Evolutionary conservation across 2,797 vertebrate species (phyloP), one percentile per base, ranked within the genome.

Genomic region (Sparidentex hasta): DNA sequence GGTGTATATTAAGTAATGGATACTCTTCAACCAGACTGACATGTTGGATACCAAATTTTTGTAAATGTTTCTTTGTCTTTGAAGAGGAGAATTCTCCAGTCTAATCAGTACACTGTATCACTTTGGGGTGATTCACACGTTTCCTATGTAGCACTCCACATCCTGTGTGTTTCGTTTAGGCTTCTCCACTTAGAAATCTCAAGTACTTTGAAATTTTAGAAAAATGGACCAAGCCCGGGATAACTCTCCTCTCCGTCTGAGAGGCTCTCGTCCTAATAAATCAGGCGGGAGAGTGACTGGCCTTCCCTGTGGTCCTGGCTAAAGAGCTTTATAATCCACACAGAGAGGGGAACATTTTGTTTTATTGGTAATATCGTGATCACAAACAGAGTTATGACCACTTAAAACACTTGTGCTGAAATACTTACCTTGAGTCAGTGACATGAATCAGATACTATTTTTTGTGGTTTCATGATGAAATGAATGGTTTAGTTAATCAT

Each of bases 1-100:
- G 85, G 90, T 84, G 89, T 90, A 73, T 87, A 81, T 90, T 90
- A 88, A 86, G 88, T 87, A 88, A 91, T 84, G 76, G 88, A 89
- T 84, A 83, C 82, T 84, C 84, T 78, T 90, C 87, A 87, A 76
- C 83, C 84, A 83, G 85, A 82, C 71, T 80, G 90, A 88, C 89
- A 76, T 55, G 71, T 62, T 68, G 55, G 57, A 78, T 27, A 78
- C 56, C 46, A 71, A 73, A 17, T 78, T 85, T 66, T 47, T 65
- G 62, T 76, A 79, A 65, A 71, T 83, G 61, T 74, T 71, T 78
- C 76, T 90, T 83, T 86, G 77, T 86, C 72, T 88, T 86, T 83
- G 81, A 82, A 84, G 80, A 78, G 81, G 75, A 81, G 52, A 62
- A 48, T 65, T 80, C 72, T 79, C 83, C 83, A 54, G 76, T 79